These are phyloP conservation scores for Saturnia pavonia DNA, from an alignment of 2,888 invertebrate species.

Conservation along the genomic window DNA sequence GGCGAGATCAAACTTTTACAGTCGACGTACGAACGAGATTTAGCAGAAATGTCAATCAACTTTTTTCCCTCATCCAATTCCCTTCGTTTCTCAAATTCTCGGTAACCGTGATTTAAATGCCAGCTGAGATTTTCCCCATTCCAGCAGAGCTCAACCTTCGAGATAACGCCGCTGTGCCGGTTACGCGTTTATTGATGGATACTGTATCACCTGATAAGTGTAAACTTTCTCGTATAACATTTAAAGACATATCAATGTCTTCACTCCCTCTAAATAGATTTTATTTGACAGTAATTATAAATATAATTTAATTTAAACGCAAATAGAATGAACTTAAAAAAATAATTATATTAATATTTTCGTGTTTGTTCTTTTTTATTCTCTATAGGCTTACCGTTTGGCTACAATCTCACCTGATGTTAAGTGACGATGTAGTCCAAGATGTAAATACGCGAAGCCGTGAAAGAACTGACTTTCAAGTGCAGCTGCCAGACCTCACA, in stretches of 20 bases:
- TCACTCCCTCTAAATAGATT: not conserved
- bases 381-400: too few relatives aligned
- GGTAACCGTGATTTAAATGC: slow-evolving; percentile 1
- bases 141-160: not conserved
- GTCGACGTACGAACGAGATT: not conserved
- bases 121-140: not conserved
- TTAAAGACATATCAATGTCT: not conserved
- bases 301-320: too few relatives aligned
- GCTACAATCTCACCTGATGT: too few relatives aligned
- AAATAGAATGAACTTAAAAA: too few relatives aligned
- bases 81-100: not conserved
- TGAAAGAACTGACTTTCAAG: too few relatives aligned
- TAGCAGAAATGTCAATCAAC: not conserved
- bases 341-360: too few relatives aligned
- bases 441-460: too few relatives aligned
- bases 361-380: too few relatives aligned
- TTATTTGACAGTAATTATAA: not conserved
- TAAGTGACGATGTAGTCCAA: too few relatives aligned
- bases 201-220: not conserved
- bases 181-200: not conserved
- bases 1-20: not conserved
- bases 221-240: not conserved
- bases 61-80: not conserved
- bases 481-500: too few relatives aligned
- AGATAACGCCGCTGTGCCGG: not conserved